phyloP scores from a whole-genome alignment of 2,113 vertebrate genomes.

The Motacilla tschutschensis region DNA sequence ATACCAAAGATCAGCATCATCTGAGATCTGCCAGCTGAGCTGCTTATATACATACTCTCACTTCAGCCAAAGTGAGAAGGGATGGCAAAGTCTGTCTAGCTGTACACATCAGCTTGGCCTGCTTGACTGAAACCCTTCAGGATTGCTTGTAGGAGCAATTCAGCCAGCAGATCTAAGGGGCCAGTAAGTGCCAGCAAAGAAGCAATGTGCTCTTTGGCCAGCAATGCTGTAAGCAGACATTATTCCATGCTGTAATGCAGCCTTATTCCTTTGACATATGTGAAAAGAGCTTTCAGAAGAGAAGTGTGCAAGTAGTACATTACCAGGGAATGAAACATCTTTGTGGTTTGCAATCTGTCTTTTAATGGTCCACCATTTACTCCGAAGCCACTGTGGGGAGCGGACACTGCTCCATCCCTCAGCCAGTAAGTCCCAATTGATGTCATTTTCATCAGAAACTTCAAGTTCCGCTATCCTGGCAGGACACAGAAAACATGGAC shows the following conservation, averaged over 20 bases:
- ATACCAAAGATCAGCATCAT: background rate
- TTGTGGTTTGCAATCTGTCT: conserved; percentile 98
- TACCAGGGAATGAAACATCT: conserved; percentile 91
- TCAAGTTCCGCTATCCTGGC: conserved; percentile 90
- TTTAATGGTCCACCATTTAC: conserved; percentile 99
- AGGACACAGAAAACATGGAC: conserved; percentile 44
- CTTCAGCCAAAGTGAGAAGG: background rate
- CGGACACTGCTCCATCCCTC: conserved; percentile 97
- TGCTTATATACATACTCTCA: background rate
- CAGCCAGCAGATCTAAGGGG: background rate
- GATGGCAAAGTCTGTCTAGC: background rate
- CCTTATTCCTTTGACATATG: background rate
- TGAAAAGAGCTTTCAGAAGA: background rate
- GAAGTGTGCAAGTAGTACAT: conserved; percentile 26
- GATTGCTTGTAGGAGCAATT: background rate
- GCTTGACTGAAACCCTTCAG: background rate
- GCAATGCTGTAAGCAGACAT: background rate
- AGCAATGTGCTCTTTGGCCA: background rate
- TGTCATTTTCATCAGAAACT: conserved; percentile 94
- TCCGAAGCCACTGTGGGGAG: conserved; percentile 96
- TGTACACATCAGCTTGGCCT: background rate
- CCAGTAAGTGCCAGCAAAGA: background rate
- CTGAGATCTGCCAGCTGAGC: conserved; percentile 12
- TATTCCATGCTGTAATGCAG: too few relatives aligned
- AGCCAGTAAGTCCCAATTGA: conserved; percentile 93